Base-by-base conservation (phyloP, 2,797 vertebrate species). In the Danio aesculapii region DNA sequence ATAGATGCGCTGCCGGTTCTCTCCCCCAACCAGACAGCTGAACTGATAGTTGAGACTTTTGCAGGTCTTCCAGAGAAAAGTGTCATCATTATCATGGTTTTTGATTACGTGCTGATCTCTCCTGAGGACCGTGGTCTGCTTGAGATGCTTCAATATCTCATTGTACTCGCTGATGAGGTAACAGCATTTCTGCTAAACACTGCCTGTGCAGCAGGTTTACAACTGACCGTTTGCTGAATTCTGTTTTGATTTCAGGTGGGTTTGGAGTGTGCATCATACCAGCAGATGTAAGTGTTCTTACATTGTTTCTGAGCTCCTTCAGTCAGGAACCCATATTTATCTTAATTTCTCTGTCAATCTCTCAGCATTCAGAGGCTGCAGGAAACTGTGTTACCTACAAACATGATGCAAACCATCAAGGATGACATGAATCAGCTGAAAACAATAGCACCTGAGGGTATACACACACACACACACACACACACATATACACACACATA, bases 261-360 rank as follows among this genome's bases (percentile, higher is more conserved):
- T 30, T 46, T 77, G 30, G 67, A 78, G 30, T 88, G 87, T 43
- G 52, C 77, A 0, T 43, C 79, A 43, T 78, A 77, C 62, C 57
- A 82, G 11, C 69, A 50, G n/a, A 84, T 88, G 87, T 88, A 71
- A 84, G 87, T 79, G 6, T 2, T 12, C 49, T 61, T 5, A 19
- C 0, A 61, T 17, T 14, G 44, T 21, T 57, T 44, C 39, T 57
- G 4, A 49, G 67, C 11, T 39, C 14, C 6, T 79, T 62, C 5
- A 1, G 6, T 59, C 4, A 0, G 44, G 62, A 2, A 30, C 16
- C 9, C 62, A 19, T n/a, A 8, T 55, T 66, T 8, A 39, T 4
- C 6, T 58, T 58, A 7, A 68, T n/a, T 12, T 59, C 8, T 81
- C 61, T 43, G 1, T 14, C 39, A 59, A 2, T 14, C 39, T 64